A percentile compares a stretch with the other conserved stretches of the same genome.
Evolutionary conservation across 2,113 vertebrate genomes (phyloP).

Genomic region (Pagrus major): DNA sequence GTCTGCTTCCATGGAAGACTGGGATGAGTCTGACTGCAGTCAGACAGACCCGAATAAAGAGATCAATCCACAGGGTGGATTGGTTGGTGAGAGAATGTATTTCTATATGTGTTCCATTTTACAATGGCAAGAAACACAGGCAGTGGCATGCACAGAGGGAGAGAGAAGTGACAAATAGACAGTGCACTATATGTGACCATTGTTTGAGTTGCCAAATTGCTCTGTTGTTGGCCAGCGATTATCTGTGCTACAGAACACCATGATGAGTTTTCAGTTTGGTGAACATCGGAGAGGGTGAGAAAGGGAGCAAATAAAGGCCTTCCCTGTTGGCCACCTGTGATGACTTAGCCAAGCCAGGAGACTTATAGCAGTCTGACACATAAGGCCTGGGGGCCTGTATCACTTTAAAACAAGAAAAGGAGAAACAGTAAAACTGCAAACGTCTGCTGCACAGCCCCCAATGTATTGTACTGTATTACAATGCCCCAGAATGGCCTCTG

Average conservation of each 20-base stretch:
- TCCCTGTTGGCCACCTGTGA: slow-evolving; percentile 71
- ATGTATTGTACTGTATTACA: slow-evolving; percentile 56
- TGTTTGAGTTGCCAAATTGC: slow-evolving; percentile 79
- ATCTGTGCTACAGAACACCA: slow-evolving; percentile 69
- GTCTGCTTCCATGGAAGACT: slow-evolving; percentile 51
- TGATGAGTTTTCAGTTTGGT: slow-evolving; percentile 73
- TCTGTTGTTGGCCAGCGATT: slow-evolving; percentile 71
- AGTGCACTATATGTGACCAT: slow-evolving; percentile 67
- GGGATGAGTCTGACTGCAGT: slow-evolving; percentile 56
- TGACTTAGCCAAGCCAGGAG: slow-evolving; percentile 68
- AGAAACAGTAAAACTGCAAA: slow-evolving; percentile 56
- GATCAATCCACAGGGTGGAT: slow-evolving; percentile 55
- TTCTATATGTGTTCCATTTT: slow-evolving; percentile 60
- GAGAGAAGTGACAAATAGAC: slow-evolving; percentile 64
- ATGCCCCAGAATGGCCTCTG: slow-evolving; percentile 62
- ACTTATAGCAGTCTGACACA: slow-evolving; percentile 61
- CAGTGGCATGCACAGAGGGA: slow-evolving; percentile 55
- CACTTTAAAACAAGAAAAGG: slow-evolving; percentile 69
- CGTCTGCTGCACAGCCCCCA: slow-evolving; percentile 15
- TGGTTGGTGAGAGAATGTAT: slow-evolving; percentile 55
- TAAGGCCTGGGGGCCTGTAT: slow-evolving; percentile 52
- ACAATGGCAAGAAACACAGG: slow-evolving; percentile 43
- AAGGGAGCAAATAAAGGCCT: slow-evolving; percentile 63
- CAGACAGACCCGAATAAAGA: slow-evolving; percentile 64
- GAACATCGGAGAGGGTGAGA: slow-evolving; percentile 56